These are phyloP conservation scores for Ameiurus melas DNA, from an alignment of 2,113 vertebrate genomes.

Conservation along the genomic window DNA sequence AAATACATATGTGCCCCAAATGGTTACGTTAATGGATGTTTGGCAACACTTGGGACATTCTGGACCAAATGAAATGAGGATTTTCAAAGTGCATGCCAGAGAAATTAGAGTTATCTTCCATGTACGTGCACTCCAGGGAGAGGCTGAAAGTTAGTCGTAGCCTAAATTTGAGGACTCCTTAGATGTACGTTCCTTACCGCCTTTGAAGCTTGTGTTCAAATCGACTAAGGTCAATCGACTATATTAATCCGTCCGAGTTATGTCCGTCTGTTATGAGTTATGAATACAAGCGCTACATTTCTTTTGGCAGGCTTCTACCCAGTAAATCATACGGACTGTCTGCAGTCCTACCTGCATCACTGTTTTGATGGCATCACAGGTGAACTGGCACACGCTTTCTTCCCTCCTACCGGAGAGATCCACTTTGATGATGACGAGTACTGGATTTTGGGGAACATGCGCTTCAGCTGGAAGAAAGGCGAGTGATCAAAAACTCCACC, in stretches of 20 bases:
- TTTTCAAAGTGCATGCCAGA: neutral
- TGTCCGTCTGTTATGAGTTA: neutral
- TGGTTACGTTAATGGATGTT: conserved; percentile 4
- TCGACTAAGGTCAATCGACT: conserved; percentile 8
- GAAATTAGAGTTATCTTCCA: conserved; percentile 36
- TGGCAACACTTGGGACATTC: neutral
- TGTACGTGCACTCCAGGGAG: conserved; percentile 44
- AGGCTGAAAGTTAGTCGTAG: conserved; percentile 16
- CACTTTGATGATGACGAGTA: conserved; percentile 95
- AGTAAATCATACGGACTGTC: conserved; percentile 91
- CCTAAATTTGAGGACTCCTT: conserved; percentile 41
- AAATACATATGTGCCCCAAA: neutral
- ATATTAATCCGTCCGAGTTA: conserved; percentile 31
- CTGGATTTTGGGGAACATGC: conserved; percentile 93
- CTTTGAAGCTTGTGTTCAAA: conserved; percentile 53
- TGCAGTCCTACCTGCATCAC: conserved; percentile 87
- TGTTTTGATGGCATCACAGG: conserved; percentile 96
- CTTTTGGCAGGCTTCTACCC: conserved; percentile 88
- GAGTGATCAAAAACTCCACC: conserved; percentile 7
- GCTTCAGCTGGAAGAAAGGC: conserved; percentile 98
- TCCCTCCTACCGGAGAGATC: conserved; percentile 90
- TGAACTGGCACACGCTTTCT: conserved; percentile 94
- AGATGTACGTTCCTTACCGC: neutral
- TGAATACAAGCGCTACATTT: conserved; percentile 24
- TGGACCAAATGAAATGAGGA: neutral